A percentile compares a stretch with the other conserved stretches of the same genome.
Conservation (phyloP, 2,797 vertebrate genomes). For the Monodelphis domestica region DNA sequence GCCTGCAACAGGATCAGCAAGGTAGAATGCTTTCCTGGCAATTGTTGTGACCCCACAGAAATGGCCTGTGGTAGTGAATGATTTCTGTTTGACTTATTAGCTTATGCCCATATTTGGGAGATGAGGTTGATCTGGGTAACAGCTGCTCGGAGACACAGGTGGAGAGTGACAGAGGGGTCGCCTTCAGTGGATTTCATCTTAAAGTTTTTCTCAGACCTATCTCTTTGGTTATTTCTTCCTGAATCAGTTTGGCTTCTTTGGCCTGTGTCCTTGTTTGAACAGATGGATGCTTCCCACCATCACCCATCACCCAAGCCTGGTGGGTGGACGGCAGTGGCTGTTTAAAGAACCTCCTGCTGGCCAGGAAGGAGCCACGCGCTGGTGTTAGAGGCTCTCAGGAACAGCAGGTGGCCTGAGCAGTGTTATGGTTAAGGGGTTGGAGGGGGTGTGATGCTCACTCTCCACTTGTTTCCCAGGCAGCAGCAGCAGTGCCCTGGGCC, state of each 20-base stretch:
- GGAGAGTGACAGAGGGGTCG: constrained; percentile 72
- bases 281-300: constrained; percentile 28
- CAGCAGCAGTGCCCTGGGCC: constrained; percentile 98
- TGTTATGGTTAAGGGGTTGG: constrained; percentile 40
- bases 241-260: constrained; percentile 41
- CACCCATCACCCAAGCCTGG: constrained; percentile 32
- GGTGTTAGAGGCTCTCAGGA: constrained; percentile 55
- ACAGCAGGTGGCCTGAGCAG: constrained; percentile 51
- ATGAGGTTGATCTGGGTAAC: constrained; percentile 76
- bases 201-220: constrained; percentile 34
- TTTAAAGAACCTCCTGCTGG: constrained; percentile 51
- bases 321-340: constrained; percentile 54
- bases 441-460: constrained; percentile 69
- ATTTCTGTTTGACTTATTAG: constrained; percentile 46
- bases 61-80: constrained; percentile 62
- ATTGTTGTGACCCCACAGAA: constrained; percentile 11
- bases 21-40: constrained; percentile 84
- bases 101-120: constrained; percentile 61
- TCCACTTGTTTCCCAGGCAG: constrained; percentile 89
- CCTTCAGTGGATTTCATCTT: constrained; percentile 18
- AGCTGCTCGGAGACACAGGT: constrained; percentile 74
- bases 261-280: constrained; percentile 53
- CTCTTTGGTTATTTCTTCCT: constrained; percentile 34
- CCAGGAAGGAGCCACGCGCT: constrained; percentile 45
- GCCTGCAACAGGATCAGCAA: constrained; percentile 99